Conservation (phyloP, 1,140 invertebrate species). For the Drosophila truncata region DNA sequence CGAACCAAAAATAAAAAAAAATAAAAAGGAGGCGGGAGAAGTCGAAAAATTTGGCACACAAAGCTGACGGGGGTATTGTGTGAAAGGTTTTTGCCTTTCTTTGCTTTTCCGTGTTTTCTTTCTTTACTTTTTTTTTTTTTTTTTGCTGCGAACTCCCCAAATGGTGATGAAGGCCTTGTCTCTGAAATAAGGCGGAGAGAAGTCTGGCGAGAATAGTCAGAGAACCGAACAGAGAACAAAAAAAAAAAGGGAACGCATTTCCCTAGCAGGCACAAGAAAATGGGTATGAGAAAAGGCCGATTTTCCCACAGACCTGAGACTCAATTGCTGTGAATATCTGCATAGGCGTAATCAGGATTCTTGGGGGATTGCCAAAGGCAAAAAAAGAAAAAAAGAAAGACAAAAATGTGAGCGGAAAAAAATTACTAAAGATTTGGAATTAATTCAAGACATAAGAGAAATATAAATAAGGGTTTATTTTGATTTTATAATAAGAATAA, state of each 20-base stretch:
- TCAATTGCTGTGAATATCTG: constrained; percentile 52
- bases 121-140: neutral
- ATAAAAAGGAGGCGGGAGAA: neutral
- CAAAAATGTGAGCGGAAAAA: constrained; percentile 4
- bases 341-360: constrained; percentile 47
- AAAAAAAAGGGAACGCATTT: constrained; percentile 21
- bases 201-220: constrained; percentile 30
- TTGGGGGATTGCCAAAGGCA: constrained; percentile 38
- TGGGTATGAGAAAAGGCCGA: neutral
- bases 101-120: neutral
- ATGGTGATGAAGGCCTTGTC: constrained; percentile 41
- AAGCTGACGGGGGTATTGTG: constrained; percentile 26
- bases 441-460: neutral
- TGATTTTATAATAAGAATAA: neutral
- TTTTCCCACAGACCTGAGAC: constrained; percentile 27
- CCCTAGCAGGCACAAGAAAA: constrained; percentile 3
- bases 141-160: neutral
- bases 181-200: neutral
- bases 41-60: constrained; percentile 46
- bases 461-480: neutral
- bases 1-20: neutral
- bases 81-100: constrained; percentile 31
- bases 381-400: too few relatives aligned
- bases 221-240: constrained; percentile 15
- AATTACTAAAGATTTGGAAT: neutral